These are phyloP conservation scores for Macrobrachium nipponense DNA, from an alignment of 1,140 invertebrate genomes.

Conservation along the genomic window DNA sequence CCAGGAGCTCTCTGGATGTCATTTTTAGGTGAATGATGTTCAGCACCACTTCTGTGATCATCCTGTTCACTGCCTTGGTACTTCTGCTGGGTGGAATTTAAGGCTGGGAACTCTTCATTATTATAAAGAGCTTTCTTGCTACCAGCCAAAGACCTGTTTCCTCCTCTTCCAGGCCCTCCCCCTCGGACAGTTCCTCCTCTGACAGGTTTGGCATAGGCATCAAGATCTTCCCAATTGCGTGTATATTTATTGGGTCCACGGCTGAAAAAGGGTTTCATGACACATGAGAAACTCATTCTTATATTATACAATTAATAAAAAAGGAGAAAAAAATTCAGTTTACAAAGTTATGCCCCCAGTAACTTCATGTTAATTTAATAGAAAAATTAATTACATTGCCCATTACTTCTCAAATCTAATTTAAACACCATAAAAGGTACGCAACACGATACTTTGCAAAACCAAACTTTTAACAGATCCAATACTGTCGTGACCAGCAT, in stretches of 20 bases:
- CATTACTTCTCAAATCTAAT: too few relatives aligned
- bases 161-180: conserved; percentile 44
- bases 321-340: not conserved
- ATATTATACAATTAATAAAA: not conserved
- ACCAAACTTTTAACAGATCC: too few relatives aligned
- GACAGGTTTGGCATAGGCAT: conserved; percentile 78
- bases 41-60: not conserved
- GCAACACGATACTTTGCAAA: too few relatives aligned
- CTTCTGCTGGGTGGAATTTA: conserved; percentile 17
- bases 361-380: too few relatives aligned
- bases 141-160: conserved; percentile 15
- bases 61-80: conserved; percentile 5
- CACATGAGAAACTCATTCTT: not conserved
- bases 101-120: conserved; percentile 50
- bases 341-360: too few relatives aligned
- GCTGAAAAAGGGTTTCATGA: conserved; percentile 68
- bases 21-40: conserved; percentile 2
- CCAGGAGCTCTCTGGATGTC: not conserved
- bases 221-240: conserved; percentile 91
- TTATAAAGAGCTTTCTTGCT: conserved; percentile 48
- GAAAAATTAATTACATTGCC: too few relatives aligned
- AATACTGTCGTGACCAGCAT: too few relatives aligned
- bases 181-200: conserved; percentile 56
- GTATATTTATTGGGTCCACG: conserved; percentile 92
- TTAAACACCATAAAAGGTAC: too few relatives aligned